A percentile compares a stretch with the other conserved stretches of the same genome.
phyloP scores from a whole-genome alignment of 2,113 vertebrate genomes.

The Brachyhypopomus gauderio region DNA sequence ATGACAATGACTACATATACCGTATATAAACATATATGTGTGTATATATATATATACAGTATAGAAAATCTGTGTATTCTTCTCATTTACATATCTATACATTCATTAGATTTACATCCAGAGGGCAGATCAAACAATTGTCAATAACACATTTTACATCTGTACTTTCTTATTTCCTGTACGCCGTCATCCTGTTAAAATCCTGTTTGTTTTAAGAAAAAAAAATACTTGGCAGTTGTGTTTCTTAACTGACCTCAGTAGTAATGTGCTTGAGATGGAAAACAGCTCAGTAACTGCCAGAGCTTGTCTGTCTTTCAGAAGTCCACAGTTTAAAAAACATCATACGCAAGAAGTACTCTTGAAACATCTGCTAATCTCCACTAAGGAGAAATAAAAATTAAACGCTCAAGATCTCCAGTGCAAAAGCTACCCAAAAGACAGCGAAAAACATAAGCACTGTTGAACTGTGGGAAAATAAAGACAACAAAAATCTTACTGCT shows the following conservation, averaged over 20 bases:
- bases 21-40: slow-evolving; percentile 75
- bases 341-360: slow-evolving; percentile 51
- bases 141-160: slow-evolving; percentile 66
- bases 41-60: slow-evolving; percentile 78
- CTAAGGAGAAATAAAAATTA: slow-evolving; percentile 51
- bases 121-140: slow-evolving; percentile 65
- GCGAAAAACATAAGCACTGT: not conserved
- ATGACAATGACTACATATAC: slow-evolving; percentile 63
- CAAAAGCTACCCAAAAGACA: not conserved
- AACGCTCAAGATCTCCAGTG: slow-evolving; percentile 34
- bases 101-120: slow-evolving; percentile 81
- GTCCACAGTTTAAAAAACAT: slow-evolving; percentile 55
- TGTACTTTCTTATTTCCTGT: not conserved
- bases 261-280: slow-evolving; percentile 35
- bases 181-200: slow-evolving; percentile 46
- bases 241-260: slow-evolving; percentile 49
- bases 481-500: slow-evolving; percentile 26
- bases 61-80: slow-evolving; percentile 76
- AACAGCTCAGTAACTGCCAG: not conserved
- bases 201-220: slow-evolving; percentile 7
- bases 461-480: not conserved
- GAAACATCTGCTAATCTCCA: slow-evolving; percentile 59
- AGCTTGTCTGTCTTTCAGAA: slow-evolving; percentile 48
- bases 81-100: slow-evolving; percentile 81
- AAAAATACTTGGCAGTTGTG: slow-evolving; percentile 54